A percentile compares a stretch with the other conserved stretches of the same genome.
These are phyloP conservation scores for Microctonus aethiopoides DNA, from an alignment of 2,888 invertebrate species.

Conservation along the genomic window DNA sequence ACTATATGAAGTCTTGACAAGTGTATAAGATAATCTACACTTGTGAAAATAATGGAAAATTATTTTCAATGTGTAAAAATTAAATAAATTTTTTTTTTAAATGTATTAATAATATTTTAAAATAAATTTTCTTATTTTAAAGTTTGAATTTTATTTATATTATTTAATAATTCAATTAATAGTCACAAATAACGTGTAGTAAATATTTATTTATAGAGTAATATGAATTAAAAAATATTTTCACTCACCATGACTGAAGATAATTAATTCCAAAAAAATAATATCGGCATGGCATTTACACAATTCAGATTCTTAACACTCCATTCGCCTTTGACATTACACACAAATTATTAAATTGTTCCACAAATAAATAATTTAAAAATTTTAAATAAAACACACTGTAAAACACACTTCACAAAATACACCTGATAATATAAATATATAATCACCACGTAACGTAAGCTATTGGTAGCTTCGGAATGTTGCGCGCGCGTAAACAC, in stretches of 20 bases:
- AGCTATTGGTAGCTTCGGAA: background rate
- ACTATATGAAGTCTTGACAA: background rate
- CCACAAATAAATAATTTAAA: background rate
- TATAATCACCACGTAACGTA: background rate
- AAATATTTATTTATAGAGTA: too few species aligned
- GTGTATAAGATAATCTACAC: background rate
- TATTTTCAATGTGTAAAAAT: background rate
- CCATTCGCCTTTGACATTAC: constrained; percentile 12
- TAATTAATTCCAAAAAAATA: constrained; percentile 39
- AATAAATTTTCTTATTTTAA: too few species aligned
- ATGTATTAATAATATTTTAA: too few species aligned
- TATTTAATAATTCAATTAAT: too few species aligned
- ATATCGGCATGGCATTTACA: constrained; percentile 39
- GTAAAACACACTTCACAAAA: background rate
- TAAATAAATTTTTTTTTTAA: background rate
- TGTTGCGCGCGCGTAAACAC: background rate
- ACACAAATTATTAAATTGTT: background rate
- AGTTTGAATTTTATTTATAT: too few species aligned
- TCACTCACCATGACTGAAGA: constrained; percentile 42
- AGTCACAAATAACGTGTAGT: too few species aligned
- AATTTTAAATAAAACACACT: background rate
- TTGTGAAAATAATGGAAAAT: background rate
- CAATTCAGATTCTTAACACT: background rate
- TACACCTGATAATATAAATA: background rate
- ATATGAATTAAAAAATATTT: background rate